A percentile compares a stretch with the other conserved stretches of the same genome.
These are phyloP conservation scores for Sylvia borin DNA, from an alignment of 2,797 vertebrate genomes.

Conservation along the genomic window DNA sequence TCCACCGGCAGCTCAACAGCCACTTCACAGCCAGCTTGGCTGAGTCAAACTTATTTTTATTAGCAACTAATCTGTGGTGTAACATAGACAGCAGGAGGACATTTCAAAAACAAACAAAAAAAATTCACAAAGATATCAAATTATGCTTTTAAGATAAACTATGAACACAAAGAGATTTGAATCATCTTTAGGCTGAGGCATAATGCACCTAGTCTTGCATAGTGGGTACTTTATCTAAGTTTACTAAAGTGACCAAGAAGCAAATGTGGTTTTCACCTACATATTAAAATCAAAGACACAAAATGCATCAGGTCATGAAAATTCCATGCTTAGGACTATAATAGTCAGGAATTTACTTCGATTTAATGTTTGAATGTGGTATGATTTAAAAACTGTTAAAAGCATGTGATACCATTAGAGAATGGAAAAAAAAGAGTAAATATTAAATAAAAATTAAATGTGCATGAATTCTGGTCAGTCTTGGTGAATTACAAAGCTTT, in stretches of 20 bases:
- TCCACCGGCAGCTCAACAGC: background rate
- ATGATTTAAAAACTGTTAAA: background rate
- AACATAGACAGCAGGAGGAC: background rate
- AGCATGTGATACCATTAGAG: background rate
- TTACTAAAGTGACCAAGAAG: background rate
- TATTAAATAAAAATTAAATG: background rate
- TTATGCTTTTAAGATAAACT: background rate
- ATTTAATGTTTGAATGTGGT: background rate
- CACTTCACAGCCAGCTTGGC: background rate
- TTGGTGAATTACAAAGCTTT: background rate
- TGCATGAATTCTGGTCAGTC: background rate
- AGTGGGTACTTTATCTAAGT: background rate
- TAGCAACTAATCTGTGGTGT: conserved; percentile 1
- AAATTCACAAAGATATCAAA: background rate
- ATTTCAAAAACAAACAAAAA: conserved; percentile 4
- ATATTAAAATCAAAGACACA: background rate
- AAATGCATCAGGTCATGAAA: background rate
- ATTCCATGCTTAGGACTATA: background rate
- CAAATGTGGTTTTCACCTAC: background rate
- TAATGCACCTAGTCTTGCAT: background rate
- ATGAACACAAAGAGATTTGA: background rate
- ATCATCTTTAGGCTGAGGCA: background rate
- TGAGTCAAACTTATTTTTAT: background rate
- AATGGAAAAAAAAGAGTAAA: background rate
- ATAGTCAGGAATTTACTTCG: background rate